Conservation (phyloP, 2,888 invertebrate genomes). For the Heliconius charithonia region DNA sequence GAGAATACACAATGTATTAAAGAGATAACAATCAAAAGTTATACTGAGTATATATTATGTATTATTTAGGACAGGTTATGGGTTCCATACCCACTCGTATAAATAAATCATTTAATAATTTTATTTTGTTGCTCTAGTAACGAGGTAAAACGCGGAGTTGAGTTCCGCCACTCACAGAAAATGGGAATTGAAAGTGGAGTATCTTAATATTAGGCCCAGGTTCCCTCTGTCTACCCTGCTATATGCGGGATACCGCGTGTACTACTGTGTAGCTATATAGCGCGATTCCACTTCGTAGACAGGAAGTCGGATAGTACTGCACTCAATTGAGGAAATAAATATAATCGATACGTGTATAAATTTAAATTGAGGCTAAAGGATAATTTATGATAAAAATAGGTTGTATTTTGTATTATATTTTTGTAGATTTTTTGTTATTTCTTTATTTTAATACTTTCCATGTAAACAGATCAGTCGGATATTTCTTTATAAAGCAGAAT, state of each 20-base stretch:
- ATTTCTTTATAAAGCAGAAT: too few relatives aligned
- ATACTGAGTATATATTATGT: neutral
- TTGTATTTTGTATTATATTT: neutral
- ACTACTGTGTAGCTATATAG: neutral
- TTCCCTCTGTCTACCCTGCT: too few relatives aligned
- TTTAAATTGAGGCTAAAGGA: slow-evolving; percentile 34
- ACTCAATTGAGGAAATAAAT: slow-evolving; percentile 42
- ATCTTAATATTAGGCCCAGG: too few relatives aligned
- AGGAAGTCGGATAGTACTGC: slow-evolving; percentile 35
- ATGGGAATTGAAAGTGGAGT: too few relatives aligned
- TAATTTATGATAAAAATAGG: neutral
- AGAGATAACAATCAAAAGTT: slow-evolving; percentile 62
- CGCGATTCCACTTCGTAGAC: slow-evolving; percentile 35
- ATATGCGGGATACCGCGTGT: too few relatives aligned
- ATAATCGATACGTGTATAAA: slow-evolving; percentile 39
- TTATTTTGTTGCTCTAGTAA: too few relatives aligned
- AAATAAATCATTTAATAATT: too few relatives aligned
- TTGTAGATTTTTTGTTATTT: neutral
- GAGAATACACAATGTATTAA: slow-evolving; percentile 62
- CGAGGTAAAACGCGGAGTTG: too few relatives aligned
- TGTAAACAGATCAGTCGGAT: too few relatives aligned
- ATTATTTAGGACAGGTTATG: too few relatives aligned
- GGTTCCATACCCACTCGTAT: too few relatives aligned
- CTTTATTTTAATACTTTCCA: neutral
- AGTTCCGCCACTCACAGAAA: too few relatives aligned